Evolutionary conservation across 1,140 invertebrate species (phyloP).

Genomic region (Theocolax elegans): DNA sequence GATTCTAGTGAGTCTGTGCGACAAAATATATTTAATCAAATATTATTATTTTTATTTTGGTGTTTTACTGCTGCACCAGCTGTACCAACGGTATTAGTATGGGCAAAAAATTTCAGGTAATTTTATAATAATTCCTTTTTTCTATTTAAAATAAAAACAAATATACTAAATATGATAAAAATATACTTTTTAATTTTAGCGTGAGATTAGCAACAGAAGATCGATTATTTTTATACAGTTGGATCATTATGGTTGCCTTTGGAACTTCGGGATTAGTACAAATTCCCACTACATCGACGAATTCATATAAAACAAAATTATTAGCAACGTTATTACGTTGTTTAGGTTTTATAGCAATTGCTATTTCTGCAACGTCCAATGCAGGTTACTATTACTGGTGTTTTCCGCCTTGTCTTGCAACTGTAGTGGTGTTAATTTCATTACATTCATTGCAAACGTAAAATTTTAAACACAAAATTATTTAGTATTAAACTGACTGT

Average conservation of each 20-base stretch:
- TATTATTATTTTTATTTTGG: slow-evolving; percentile 61
- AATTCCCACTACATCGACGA: slow-evolving; percentile 50
- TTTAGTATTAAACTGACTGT: slow-evolving; percentile 20
- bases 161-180: no score
- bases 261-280: slow-evolving; percentile 56
- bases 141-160: no score
- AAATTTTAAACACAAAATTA: neutral
- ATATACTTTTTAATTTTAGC: slow-evolving; percentile 52
- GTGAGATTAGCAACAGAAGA: slow-evolving; percentile 61
- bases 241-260: slow-evolving; percentile 58
- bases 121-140: no score
- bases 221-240: slow-evolving; percentile 55
- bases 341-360: slow-evolving; percentile 54
- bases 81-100: slow-evolving; percentile 63
- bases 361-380: slow-evolving; percentile 47
- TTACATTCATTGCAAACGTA: slow-evolving; percentile 43
- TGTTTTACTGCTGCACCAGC: slow-evolving; percentile 58
- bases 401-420: slow-evolving; percentile 58
- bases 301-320: slow-evolving; percentile 45
- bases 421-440: slow-evolving; percentile 44
- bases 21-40: slow-evolving; percentile 59
- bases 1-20: slow-evolving; percentile 43
- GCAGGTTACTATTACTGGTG: slow-evolving; percentile 60
- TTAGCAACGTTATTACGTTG: slow-evolving; percentile 53
- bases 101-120: slow-evolving; percentile 67